phyloP scores from a whole-genome alignment of 2,797 vertebrate genomes.

The Darevskia nairensis region DNA sequence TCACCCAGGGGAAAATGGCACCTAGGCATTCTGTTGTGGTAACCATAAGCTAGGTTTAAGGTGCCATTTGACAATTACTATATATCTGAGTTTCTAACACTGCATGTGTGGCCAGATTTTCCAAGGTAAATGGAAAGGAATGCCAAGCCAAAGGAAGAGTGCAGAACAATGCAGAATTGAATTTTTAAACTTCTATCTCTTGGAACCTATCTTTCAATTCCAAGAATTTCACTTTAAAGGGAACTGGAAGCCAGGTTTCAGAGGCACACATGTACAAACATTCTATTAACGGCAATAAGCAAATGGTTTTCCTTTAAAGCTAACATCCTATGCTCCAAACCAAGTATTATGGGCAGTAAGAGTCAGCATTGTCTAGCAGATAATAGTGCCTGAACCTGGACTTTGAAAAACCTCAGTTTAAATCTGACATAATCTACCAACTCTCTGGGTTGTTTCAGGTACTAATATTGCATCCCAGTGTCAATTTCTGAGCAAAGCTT shows the following conservation, averaged over 20 bases:
- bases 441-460: too few species aligned
- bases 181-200: not conserved
- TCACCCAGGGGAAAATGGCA: too few species aligned
- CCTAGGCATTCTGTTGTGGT: too few species aligned
- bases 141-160: not conserved
- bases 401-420: too few species aligned
- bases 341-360: not conserved
- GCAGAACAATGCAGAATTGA: not conserved
- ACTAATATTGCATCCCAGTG: not conserved
- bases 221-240: not conserved
- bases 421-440: too few species aligned
- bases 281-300: not conserved
- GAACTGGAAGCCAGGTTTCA: not conserved
- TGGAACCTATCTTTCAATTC: not conserved
- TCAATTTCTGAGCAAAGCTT: not conserved
- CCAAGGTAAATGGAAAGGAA: not conserved
- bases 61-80: too few species aligned
- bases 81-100: too few species aligned
- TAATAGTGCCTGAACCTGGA: too few species aligned
- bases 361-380: not conserved
- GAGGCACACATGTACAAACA: not conserved
- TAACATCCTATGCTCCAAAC: not conserved
- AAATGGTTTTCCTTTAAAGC: not conserved
- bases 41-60: too few species aligned
- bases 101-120: not conserved